These are phyloP conservation scores for Congeria kusceri DNA, from an alignment of 2,888 invertebrate genomes.

Conservation along the genomic window DNA sequence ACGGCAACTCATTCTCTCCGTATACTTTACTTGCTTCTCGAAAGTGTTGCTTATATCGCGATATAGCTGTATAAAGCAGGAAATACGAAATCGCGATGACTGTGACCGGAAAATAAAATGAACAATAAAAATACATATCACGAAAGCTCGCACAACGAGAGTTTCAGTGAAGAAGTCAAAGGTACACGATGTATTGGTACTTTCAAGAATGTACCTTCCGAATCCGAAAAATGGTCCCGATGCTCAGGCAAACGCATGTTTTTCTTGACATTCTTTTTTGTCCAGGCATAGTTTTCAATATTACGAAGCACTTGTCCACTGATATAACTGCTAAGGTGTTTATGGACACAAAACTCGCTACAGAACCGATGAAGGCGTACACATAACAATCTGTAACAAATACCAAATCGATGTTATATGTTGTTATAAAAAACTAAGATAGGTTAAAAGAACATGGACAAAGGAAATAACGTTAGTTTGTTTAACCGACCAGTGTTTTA, in stretches of 20 bases:
- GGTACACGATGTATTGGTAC: constrained; percentile 69
- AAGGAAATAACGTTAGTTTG: too few species aligned
- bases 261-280: constrained; percentile 39
- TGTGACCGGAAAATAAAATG: constrained; percentile 65
- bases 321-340: constrained; percentile 70
- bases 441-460: too few species aligned
- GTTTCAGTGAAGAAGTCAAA: constrained; percentile 70
- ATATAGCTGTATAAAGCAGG: constrained; percentile 57
- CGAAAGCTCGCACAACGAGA: constrained; percentile 56
- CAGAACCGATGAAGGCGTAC: constrained; percentile 64
- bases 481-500: too few species aligned
- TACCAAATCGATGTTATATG: background rate
- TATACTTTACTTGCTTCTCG: constrained; percentile 16
- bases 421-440: too few species aligned
- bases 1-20: constrained; percentile 20
- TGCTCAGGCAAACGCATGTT: constrained; percentile 63
- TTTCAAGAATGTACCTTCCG: constrained; percentile 68
- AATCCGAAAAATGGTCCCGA: constrained; percentile 67
- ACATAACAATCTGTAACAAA: constrained; percentile 66
- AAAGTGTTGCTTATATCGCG: constrained; percentile 40
- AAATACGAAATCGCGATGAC: constrained; percentile 64
- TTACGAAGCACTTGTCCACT: constrained; percentile 68
- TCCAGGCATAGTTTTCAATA: constrained; percentile 40
- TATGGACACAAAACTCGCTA: constrained; percentile 72
- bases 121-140: constrained; percentile 62